Conservation (phyloP, 1,140 invertebrate genomes). For the Matsumurasca onukii region DNA sequence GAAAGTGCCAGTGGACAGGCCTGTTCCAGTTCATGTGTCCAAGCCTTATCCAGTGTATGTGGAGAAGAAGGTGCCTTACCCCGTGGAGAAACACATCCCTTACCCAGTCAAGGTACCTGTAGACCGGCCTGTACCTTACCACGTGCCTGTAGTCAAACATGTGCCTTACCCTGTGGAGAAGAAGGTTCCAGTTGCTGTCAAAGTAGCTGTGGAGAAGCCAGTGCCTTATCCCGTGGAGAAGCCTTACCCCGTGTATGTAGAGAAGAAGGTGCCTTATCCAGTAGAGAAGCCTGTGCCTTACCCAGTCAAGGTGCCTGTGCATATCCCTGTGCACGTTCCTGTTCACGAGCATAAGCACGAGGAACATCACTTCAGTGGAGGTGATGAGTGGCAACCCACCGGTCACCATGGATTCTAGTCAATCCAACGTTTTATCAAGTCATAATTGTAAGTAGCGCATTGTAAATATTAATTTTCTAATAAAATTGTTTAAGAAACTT, state of each 20-base stretch:
- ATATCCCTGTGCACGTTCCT: conserved; percentile 13
- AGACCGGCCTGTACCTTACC: conserved; percentile 4
- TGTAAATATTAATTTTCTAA: no score
- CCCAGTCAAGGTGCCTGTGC: conserved; percentile 37
- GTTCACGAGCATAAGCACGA: background rate
- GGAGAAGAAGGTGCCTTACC: conserved; percentile 63
- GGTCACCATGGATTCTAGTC: no score
- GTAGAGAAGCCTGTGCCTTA: conserved; percentile 58
- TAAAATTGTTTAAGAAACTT: no score
- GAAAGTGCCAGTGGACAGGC: conserved; percentile 27
- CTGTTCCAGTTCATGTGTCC: conserved; percentile 51
- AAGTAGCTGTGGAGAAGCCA: conserved; percentile 52
- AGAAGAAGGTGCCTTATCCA: conserved; percentile 44
- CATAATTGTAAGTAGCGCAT: no score
- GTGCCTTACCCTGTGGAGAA: conserved; percentile 30
- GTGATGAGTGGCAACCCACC: background rate
- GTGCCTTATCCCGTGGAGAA: conserved; percentile 53
- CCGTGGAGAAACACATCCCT: conserved; percentile 59
- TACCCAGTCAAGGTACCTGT: conserved; percentile 40
- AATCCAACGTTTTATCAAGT: no score
- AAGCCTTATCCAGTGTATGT: conserved; percentile 64
- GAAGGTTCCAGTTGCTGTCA: conserved; percentile 22
- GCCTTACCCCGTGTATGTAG: conserved; percentile 48
- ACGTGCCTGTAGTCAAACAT: conserved; percentile 19
- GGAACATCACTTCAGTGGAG: background rate